Percentiles rank a stretch among this genome's conserved stretches.
These are phyloP conservation scores for Parazoanthus swiftii DNA, from an alignment of 92 coral and sea anemone genomes.

Conservation along the genomic window DNA sequence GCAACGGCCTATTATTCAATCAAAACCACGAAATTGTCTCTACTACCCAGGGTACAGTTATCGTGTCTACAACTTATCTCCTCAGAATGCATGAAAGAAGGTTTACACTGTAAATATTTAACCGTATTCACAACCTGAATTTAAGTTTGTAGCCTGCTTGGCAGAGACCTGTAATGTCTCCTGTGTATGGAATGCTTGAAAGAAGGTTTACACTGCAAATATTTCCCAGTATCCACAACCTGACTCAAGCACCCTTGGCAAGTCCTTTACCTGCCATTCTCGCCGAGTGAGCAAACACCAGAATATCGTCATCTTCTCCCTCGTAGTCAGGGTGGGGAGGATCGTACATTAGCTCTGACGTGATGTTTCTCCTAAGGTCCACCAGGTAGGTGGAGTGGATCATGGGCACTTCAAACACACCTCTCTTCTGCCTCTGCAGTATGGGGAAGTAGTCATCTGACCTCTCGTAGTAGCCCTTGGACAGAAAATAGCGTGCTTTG, in stretches of 20 bases:
- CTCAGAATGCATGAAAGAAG: too few relatives aligned
- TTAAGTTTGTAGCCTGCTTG: too few relatives aligned
- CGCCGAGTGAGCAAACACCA: conserved; percentile 92
- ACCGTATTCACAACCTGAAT: too few relatives aligned
- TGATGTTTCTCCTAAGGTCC: conserved; percentile 70
- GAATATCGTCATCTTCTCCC: conserved; percentile 83
- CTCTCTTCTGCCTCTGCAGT: conserved; percentile 68
- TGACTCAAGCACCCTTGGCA: not conserved
- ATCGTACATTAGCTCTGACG: conserved; percentile 67
- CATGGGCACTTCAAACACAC: conserved; percentile 95
- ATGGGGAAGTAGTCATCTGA: conserved; percentile 91
- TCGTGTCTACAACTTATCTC: too few relatives aligned
- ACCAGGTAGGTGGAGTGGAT: conserved; percentile 83
- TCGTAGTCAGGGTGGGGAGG: conserved; percentile 75
- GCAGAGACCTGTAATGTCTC: too few relatives aligned
- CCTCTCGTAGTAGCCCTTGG: conserved; percentile 92
- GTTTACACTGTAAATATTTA: too few relatives aligned
- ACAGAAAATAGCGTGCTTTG: not conserved
- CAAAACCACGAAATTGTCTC: too few relatives aligned
- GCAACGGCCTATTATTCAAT: too few relatives aligned
- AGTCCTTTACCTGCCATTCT: conserved; percentile 72
- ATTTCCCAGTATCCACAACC: too few relatives aligned
- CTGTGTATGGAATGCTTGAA: too few relatives aligned
- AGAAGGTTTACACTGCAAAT: too few relatives aligned
- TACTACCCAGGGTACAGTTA: too few relatives aligned